Percentiles rank a stretch among this genome's conserved stretches.
These are phyloP conservation scores for Ceratotherium simum DNA, from an alignment of 2,113 vertebrate species.

Conservation along the genomic window DNA sequence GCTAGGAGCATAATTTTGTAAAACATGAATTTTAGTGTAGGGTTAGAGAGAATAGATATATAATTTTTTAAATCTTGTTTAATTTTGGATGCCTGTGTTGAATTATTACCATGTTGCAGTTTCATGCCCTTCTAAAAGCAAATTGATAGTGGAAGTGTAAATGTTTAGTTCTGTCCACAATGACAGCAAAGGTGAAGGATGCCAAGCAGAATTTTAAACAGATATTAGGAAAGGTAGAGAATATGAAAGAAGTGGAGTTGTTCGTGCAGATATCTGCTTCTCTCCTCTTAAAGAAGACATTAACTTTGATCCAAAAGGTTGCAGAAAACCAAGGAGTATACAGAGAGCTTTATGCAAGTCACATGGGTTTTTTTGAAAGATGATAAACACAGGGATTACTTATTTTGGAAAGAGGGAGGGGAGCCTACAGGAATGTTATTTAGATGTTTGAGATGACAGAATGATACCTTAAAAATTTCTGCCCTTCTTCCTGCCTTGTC, in stretches of 20 bases:
- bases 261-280: conserved; percentile 21
- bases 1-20: conserved; percentile 17
- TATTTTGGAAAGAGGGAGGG: conserved; percentile 46
- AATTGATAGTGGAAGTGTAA: conserved; percentile 34
- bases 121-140: neutral
- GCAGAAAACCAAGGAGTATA: neutral
- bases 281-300: conserved; percentile 41
- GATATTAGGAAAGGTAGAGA: neutral
- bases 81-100: conserved; percentile 5
- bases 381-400: conserved; percentile 37
- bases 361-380: neutral
- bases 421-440: conserved; percentile 30
- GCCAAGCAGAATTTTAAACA: conserved; percentile 47
- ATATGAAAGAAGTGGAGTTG: conserved; percentile 25
- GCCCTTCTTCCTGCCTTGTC: neutral
- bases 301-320: conserved; percentile 28
- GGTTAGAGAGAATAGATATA: neutral
- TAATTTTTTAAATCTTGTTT: conserved; percentile 51
- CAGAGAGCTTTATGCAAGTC: neutral
- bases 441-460: conserved; percentile 50
- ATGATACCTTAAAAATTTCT: conserved; percentile 44
- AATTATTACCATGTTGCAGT: neutral
- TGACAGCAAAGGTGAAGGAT: conserved; percentile 34
- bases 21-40: conserved; percentile 35
- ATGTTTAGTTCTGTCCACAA: conserved; percentile 31